Percentiles rank a stretch among this genome's conserved stretches.
Conservation (phyloP, 2,113 vertebrate species). For the Xenus cinereus region DNA sequence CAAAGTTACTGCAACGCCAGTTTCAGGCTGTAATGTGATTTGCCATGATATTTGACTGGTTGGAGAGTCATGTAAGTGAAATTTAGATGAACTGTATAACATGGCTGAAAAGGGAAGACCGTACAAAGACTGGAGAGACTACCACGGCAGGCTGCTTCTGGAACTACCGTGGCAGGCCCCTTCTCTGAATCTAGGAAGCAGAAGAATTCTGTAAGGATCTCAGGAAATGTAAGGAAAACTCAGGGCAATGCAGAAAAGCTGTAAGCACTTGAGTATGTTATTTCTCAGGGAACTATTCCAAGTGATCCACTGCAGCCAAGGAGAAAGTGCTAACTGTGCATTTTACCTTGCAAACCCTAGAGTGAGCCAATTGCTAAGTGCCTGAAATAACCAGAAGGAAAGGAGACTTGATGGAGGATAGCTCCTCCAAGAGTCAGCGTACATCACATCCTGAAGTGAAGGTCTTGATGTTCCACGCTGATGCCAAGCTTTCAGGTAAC, state of each 20-base stretch:
- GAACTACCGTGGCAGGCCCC: neutral
- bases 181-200: neutral
- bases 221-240: neutral
- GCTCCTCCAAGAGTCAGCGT: neutral
- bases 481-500: neutral
- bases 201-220: neutral
- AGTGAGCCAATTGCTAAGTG: neutral
- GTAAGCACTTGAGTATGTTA: neutral
- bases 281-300: neutral
- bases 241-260: neutral
- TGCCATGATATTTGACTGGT: neutral
- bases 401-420: neutral
- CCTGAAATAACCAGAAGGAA: neutral
- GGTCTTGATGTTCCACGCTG: fast-evolving
- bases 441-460: fast-evolving
- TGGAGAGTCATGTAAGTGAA: neutral
- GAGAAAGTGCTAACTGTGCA: neutral
- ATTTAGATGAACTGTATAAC: neutral
- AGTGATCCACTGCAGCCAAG: neutral
- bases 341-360: neutral
- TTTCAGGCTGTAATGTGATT: neutral
- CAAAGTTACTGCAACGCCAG: neutral
- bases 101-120: neutral
- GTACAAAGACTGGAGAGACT: neutral
- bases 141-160: neutral